Evolutionary conservation across 2,888 invertebrate species (phyloP), one percentile per base, ranked within the genome.

Genomic region (Congeria kusceri): DNA sequence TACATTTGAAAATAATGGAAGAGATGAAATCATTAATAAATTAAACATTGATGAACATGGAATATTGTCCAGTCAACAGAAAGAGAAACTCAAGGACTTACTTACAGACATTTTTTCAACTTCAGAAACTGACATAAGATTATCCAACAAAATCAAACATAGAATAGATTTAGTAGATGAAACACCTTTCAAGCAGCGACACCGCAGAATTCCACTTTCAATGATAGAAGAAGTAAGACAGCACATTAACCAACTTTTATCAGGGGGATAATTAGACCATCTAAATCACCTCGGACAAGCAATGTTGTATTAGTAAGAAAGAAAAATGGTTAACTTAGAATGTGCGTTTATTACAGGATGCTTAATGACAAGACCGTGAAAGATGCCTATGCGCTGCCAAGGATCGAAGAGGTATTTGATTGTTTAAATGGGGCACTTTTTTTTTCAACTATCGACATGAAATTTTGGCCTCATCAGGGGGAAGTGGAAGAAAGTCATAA

Each of bases 141-240:
- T n/a, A 28, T 61, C 28, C 18, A 32, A 32, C 28, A 29, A 28
- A n/a, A 61, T 61, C 3, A 61, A 27, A 32, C 61, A 61, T 32
- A 25, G n/a, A 29, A 61, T 61, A 27, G 28, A 61, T 20, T 32
- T 61, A 20, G 5, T 29, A 1, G 20, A 61, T 29, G 61, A 61
- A 2, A 61, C 18, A 29, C 61, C 61, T 3, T 61, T 61, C 18
- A 61, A 61, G 15, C 61, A 61, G 32, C 11, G 61, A 28, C 61
- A 61, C 9, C 11, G 61, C 11, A 9, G 29, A 20, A 61, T 61
- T 5, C 61, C 61, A 25, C 61, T 29, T 7, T 3, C 20, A 9
- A 32, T 29, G 32, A 28, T 64, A 13, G 64, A 49, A 3, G 64
- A 46, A 27, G 64, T 64, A 64, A n/a, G 46, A 47, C 4, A 64